Conservation (phyloP, 2,888 invertebrate genomes). For the Lymantria dispar region DNA sequence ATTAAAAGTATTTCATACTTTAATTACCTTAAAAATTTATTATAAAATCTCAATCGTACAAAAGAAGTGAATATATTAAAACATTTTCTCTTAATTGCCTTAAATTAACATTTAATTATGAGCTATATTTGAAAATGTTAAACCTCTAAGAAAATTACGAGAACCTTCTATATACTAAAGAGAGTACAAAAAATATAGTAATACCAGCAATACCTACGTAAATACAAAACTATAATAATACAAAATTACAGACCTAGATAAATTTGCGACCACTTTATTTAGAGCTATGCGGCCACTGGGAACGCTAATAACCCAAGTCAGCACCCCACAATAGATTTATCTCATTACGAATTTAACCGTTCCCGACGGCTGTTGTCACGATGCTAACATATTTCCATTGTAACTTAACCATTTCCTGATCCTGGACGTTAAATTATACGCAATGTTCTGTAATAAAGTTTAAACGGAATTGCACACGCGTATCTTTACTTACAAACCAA, state of each 20-base stretch:
- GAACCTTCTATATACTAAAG: too few species aligned
- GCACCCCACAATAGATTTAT: conserved; percentile 40
- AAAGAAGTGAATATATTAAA: too few species aligned
- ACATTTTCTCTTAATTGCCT: too few species aligned
- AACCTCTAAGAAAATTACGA: too few species aligned
- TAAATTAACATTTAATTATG: too few species aligned
- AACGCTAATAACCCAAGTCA: conserved; percentile 27
- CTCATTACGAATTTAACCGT: conserved; percentile 57
- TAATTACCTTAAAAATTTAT: too few species aligned
- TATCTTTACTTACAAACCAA: conserved; percentile 16
- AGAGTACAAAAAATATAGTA: too few species aligned
- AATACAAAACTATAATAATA: too few species aligned
- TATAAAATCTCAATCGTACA: too few species aligned
- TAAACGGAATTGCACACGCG: conserved; percentile 42
- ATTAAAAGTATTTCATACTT: too few species aligned
- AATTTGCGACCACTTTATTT: not conserved
- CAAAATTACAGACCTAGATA: not conserved
- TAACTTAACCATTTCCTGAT: conserved; percentile 51
- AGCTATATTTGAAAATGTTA: too few species aligned
- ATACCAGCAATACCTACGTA: too few species aligned
- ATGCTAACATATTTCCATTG: conserved; percentile 49
- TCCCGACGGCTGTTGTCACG: conserved; percentile 53
- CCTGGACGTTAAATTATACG: conserved; percentile 45
- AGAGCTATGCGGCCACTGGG: not conserved
- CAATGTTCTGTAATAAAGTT: conserved; percentile 47